These are phyloP conservation scores for Saturnia pavonia DNA, from an alignment of 2,888 invertebrate species.

Conservation along the genomic window DNA sequence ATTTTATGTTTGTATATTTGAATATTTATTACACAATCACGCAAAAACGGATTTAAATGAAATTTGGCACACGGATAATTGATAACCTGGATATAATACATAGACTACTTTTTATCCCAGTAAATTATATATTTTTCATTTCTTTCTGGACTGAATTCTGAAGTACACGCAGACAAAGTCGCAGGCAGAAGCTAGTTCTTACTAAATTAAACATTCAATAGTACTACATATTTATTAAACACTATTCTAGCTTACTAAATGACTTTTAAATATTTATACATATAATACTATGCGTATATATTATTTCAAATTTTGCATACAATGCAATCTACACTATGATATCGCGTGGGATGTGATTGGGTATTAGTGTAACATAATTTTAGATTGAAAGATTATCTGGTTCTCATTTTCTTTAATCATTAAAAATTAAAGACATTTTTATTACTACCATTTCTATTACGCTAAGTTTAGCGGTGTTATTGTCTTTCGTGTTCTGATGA, in stretches of 20 bases:
- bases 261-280: neutral
- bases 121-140: too few relatives aligned
- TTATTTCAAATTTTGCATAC: conserved; percentile 2
- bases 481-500: neutral
- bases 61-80: too few relatives aligned
- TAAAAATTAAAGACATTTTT: neutral
- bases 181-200: too few relatives aligned
- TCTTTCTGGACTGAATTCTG: too few relatives aligned
- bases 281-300: neutral
- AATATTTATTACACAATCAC: too few relatives aligned
- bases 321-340: neutral
- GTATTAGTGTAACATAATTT: neutral
- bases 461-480: neutral
- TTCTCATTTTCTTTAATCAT: neutral
- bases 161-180: too few relatives aligned
- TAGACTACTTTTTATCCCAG: too few relatives aligned
- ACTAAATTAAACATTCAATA: neutral
- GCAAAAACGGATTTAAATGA: too few relatives aligned
- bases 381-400: neutral
- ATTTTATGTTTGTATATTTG: neutral
- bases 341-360: neutral
- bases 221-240: neutral
- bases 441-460: neutral
- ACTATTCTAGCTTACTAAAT: neutral
- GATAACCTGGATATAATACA: too few relatives aligned